Evolutionary conservation across 2,797 vertebrate species (phyloP).

Genomic region (Glossophaga mutica): DNA sequence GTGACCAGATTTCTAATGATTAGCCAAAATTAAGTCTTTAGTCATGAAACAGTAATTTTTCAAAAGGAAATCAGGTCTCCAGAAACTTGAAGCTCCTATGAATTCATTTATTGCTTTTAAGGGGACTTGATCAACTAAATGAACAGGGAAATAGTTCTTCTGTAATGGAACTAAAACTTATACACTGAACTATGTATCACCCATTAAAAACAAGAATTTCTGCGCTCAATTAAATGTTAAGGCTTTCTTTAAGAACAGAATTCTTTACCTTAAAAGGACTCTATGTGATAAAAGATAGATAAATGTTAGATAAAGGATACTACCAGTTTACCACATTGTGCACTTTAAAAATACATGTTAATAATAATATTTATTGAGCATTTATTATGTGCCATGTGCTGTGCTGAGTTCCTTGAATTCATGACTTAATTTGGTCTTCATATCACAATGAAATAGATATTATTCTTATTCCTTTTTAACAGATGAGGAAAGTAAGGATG

Average conservation of each 20-base stretch:
- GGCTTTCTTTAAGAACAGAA: not conserved
- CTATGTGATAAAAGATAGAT: not conserved
- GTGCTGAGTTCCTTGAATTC: not conserved
- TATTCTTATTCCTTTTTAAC: not conserved
- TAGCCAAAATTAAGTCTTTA: not conserved
- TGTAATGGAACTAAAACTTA: not conserved
- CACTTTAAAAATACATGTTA: not conserved
- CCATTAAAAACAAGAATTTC: not conserved
- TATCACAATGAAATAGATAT: not conserved
- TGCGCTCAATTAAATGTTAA: conserved; percentile 3
- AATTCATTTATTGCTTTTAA: not conserved
- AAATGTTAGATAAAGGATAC: not conserved
- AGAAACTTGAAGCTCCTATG: not conserved
- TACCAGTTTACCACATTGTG: not conserved
- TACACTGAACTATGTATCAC: not conserved
- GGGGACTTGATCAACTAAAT: not conserved
- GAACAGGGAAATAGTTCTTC: not conserved
- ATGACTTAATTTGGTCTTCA: not conserved
- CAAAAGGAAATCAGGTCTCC: not conserved
- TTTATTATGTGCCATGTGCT: not conserved
- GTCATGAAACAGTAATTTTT: not conserved
- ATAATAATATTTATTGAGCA: not conserved
- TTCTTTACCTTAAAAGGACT: not conserved
- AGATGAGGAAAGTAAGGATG: not conserved
- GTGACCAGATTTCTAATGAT: not conserved